A percentile compares a stretch with the other conserved stretches of the same genome.
These are phyloP conservation scores for Drosophila paranaensis DNA, from an alignment of 2,888 invertebrate genomes.

Conservation along the genomic window DNA sequence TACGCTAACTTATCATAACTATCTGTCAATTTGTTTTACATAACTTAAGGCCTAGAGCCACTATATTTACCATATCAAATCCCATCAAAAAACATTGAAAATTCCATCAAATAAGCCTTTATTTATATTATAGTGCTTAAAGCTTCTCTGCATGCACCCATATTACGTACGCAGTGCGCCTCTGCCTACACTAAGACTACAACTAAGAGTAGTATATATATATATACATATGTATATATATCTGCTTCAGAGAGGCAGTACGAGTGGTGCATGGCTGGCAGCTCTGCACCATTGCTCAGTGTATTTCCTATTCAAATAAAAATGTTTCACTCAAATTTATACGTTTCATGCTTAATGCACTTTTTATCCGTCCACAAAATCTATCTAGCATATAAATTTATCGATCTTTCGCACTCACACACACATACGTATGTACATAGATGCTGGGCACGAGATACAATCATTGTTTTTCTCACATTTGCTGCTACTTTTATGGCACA, in stretches of 20 bases:
- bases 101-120: neutral
- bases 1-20: neutral
- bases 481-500: constrained; percentile 41
- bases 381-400: constrained; percentile 9
- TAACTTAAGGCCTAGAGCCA: no score
- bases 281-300: neutral
- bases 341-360: constrained; percentile 11
- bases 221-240: neutral
- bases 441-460: constrained; percentile 27
- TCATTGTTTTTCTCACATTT: constrained; percentile 50
- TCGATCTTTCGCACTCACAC: neutral
- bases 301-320: constrained; percentile 7
- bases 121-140: neutral
- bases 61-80: neutral
- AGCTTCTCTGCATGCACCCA: neutral
- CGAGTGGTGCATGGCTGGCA: neutral
- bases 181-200: neutral
- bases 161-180: neutral
- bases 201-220: no score
- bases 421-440: neutral
- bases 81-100: neutral
- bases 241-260: neutral
- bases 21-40: no score
- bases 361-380: constrained; percentile 9
- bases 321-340: constrained; percentile 13